Evolutionary conservation across 2,797 vertebrate species (phyloP), one percentile per base, ranked within the genome.

Genomic region (Semaprochilodus insignis): DNA sequence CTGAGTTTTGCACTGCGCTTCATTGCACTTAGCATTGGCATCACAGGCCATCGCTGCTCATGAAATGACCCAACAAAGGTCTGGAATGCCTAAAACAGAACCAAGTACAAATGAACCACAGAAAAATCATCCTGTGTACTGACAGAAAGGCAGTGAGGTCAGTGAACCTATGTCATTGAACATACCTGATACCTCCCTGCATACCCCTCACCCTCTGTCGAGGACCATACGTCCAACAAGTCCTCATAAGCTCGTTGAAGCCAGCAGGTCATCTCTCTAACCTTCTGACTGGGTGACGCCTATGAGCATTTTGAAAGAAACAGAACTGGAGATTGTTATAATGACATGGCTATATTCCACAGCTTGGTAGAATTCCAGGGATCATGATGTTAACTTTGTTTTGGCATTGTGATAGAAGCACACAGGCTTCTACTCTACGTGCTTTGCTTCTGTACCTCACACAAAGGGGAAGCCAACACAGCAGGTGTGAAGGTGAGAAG

Each of bases 171-270:
- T 31, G 31, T 31, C 31, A 31, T 87, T 54, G 21, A 21, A 87
- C 92, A 92, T 92, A 97, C 97, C 78, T 95, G 92, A 88, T 91
- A 96, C 72, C 94, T 96, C 66, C 93, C 92, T 66, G 85, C 91
- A 77, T 94, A 95, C 0, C 91, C 89, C 17, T 92, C 92, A 19
- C 82, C 90, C 85, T 93, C 94, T 74, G 93, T 84, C 16, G 94
- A 93, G 0, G 82, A 52, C 87, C 93, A 84, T 4, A 91, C 75
- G 48, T 95, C 90, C 65, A 90, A 86, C 52, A 98, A 90, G 4
- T 95, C 95, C 85, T 94, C 34, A 86, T 92, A 87, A 84, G 95
- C 90, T 23, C 83, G 76, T 81, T 89, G 85, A 86, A 97, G 88
- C 97, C 97, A 97, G 82, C 44, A 84, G 54, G 91, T 67, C 23